Conservation (phyloP, 2,113 vertebrate genomes). For the Ramphastos sulfuratus region DNA sequence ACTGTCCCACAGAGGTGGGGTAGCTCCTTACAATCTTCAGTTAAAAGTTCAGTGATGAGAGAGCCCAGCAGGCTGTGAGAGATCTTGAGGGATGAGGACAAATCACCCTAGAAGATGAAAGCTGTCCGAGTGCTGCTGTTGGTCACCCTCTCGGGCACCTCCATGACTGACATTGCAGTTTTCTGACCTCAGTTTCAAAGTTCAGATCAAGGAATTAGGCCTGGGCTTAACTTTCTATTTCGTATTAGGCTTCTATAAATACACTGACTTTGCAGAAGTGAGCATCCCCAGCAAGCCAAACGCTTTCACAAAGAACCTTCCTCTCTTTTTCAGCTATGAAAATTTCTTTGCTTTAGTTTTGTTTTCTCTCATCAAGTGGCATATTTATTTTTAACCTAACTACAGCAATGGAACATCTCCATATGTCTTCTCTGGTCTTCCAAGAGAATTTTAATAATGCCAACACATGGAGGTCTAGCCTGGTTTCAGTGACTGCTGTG, state of each 20-base stretch:
- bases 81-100: not conserved
- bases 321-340: not conserved
- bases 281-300: not conserved
- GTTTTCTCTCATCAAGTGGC: not conserved
- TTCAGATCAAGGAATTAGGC: slow-evolving; percentile 22
- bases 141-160: not conserved
- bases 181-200: slow-evolving; percentile 34
- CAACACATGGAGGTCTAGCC: not conserved
- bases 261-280: not conserved
- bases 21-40: not conserved
- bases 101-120: not conserved
- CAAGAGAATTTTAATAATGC: not conserved
- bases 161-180: slow-evolving; percentile 24
- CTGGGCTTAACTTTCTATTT: slow-evolving; percentile 54
- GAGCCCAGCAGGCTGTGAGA: not conserved
- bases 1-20: not conserved
- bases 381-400: not conserved
- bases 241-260: slow-evolving; percentile 53
- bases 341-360: not conserved
- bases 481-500: not conserved
- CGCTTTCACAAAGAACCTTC: not conserved
- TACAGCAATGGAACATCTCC: not conserved
- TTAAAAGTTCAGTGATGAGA: not conserved
- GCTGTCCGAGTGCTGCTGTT: not conserved
- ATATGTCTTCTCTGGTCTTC: not conserved